phyloP scores from a whole-genome alignment of 1,140 invertebrate genomes.

The Apocrypta bakeri region DNA sequence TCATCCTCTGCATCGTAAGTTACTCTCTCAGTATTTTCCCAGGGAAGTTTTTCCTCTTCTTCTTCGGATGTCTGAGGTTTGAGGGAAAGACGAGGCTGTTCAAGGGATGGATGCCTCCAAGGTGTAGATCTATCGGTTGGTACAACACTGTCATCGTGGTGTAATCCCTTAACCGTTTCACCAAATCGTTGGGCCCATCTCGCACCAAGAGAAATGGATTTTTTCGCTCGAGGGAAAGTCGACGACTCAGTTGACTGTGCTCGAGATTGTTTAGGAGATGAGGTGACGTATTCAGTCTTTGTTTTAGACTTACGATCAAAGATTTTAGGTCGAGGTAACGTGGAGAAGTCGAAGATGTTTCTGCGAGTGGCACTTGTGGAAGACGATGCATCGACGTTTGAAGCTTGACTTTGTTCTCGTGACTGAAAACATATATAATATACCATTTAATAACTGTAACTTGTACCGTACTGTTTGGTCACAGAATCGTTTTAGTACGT shows the following conservation, averaged over 20 bases:
- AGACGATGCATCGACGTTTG: conserved; percentile 70
- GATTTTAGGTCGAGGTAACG: conserved; percentile 84
- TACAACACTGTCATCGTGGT: not conserved
- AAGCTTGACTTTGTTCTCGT: conserved; percentile 9
- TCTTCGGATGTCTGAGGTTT: conserved; percentile 57
- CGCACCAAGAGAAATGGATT: conserved; percentile 63
- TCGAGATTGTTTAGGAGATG: conserved; percentile 67
- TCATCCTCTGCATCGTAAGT: conserved; percentile 35
- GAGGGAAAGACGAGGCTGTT: conserved; percentile 66
- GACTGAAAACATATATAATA: not conserved
- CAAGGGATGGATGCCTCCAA: conserved; percentile 72
- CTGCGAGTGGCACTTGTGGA: conserved; percentile 69
- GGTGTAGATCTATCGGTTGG: conserved; percentile 65
- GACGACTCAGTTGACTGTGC: conserved; percentile 72
- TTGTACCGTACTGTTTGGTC: no score
- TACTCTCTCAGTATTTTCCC: conserved; percentile 58
- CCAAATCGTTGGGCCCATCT: conserved; percentile 75
- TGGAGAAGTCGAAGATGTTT: conserved; percentile 83
- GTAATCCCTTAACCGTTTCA: conserved; percentile 53
- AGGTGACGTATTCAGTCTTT: conserved; percentile 67
- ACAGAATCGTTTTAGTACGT: no score
- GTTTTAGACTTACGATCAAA: conserved; percentile 78
- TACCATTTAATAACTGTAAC: no score
- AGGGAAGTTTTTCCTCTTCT: conserved; percentile 58
- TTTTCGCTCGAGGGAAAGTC: conserved; percentile 73